These are phyloP conservation scores for Cosmia trapezina DNA, from an alignment of 2,888 invertebrate genomes.

Conservation along the genomic window DNA sequence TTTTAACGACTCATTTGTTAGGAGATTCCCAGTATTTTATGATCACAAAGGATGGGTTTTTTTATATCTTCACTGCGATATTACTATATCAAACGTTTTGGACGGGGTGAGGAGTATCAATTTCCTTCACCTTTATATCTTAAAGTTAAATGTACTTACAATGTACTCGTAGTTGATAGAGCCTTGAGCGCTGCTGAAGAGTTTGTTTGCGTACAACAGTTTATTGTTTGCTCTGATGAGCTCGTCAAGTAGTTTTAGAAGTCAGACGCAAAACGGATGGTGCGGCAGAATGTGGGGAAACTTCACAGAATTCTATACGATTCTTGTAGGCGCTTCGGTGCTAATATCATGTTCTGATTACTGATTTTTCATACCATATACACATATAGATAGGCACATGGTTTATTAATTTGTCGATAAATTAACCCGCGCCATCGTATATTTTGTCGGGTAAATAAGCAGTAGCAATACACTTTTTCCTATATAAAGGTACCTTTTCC, in stretches of 20 bases:
- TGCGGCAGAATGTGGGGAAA: slow-evolving; percentile 55
- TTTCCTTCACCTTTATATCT: slow-evolving; percentile 43
- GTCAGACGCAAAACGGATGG: slow-evolving; percentile 64
- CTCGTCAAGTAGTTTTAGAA: slow-evolving; percentile 67
- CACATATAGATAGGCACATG: background rate
- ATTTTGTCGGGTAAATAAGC: background rate
- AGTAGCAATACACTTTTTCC: background rate
- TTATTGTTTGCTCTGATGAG: slow-evolving; percentile 65
- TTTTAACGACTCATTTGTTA: slow-evolving; percentile 77
- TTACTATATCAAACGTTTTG: slow-evolving; percentile 56
- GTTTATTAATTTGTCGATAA: background rate
- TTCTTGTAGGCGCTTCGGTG: slow-evolving; percentile 25
- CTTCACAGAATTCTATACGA: slow-evolving; percentile 37
- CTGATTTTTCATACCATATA: background rate
- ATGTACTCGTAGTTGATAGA: slow-evolving; percentile 33
- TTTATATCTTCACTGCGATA: slow-evolving; percentile 58
- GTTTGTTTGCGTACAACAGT: slow-evolving; percentile 52
- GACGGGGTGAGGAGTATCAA: slow-evolving; percentile 44
- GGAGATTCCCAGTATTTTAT: slow-evolving; percentile 64
- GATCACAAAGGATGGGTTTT: slow-evolving; percentile 47
- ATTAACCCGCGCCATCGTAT: background rate
- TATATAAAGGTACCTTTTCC: background rate
- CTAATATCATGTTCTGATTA: slow-evolving; percentile 19
- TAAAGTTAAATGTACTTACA: slow-evolving; percentile 27
- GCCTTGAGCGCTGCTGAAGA: slow-evolving; percentile 29